These are phyloP conservation scores for Campoplex capitator DNA, from an alignment of 2,888 invertebrate species.

Conservation along the genomic window DNA sequence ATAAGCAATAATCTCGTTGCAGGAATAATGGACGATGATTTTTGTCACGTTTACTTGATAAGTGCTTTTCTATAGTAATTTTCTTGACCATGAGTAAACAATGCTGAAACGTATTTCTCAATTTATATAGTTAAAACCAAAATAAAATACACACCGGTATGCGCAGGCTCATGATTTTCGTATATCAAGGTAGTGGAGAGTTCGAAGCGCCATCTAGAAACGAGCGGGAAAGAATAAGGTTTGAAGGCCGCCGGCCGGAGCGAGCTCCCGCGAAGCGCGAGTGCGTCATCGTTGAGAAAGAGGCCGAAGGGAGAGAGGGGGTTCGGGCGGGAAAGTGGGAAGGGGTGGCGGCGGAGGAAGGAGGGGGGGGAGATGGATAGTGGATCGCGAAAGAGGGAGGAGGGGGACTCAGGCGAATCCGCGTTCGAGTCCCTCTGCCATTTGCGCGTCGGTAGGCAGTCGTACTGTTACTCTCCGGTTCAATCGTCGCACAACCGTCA, in stretches of 20 bases:
- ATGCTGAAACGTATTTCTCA: neutral
- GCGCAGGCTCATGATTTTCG: slow-evolving; percentile 4
- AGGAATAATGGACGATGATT: neutral
- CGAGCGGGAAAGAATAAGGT: slow-evolving; percentile 83
- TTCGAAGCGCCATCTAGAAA: slow-evolving; percentile 79
- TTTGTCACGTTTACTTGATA: neutral
- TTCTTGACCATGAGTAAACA: neutral
- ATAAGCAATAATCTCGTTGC: neutral
- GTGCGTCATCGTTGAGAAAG: slow-evolving; percentile 41
- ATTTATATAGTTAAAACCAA: slow-evolving; percentile 10
- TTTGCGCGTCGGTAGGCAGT: slow-evolving; percentile 78
- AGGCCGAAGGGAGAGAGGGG: slow-evolving; percentile 25
- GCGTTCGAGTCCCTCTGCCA: slow-evolving; percentile 76
- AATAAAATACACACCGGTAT: neutral
- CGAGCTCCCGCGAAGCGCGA: slow-evolving; percentile 43
- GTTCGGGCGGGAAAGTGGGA: slow-evolving; percentile 1
- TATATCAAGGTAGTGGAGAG: slow-evolving; percentile 7
- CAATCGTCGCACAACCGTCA: slow-evolving; percentile 54
- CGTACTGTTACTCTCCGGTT: slow-evolving; percentile 73
- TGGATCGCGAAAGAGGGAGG: slow-evolving; percentile 10
- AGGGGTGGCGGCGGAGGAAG: slow-evolving; percentile 50
- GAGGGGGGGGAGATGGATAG: slow-evolving; percentile 60
- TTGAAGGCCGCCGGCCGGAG: slow-evolving; percentile 81
- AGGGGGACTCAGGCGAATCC: slow-evolving; percentile 73
- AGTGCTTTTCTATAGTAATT: neutral